These are phyloP conservation scores for Rousettus leschenaultii DNA, from an alignment of 2,113 vertebrate genomes.

Conservation along the genomic window DNA sequence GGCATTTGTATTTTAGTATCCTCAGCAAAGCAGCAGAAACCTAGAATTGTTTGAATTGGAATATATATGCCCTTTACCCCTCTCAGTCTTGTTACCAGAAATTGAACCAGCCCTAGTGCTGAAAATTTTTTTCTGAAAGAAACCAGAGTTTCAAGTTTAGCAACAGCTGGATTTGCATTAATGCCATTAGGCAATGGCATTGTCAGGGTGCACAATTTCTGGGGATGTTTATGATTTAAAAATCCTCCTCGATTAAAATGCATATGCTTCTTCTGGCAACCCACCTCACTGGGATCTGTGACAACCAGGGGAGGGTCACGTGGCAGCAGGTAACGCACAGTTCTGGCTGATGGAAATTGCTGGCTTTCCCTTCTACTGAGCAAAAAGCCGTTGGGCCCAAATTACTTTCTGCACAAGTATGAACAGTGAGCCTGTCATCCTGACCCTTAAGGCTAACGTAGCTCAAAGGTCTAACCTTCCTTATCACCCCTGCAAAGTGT, in stretches of 20 bases:
- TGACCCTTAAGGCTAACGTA: neutral
- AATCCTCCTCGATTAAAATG: neutral
- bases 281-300: neutral
- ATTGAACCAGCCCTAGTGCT: neutral
- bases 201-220: neutral
- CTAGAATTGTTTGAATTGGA: neutral
- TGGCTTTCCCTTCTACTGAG: neutral
- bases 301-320: neutral
- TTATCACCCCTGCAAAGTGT: neutral
- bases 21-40: neutral
- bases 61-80: neutral
- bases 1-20: neutral
- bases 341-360: neutral
- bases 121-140: neutral
- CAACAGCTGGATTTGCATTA: neutral
- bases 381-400: neutral
- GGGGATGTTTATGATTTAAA: neutral
- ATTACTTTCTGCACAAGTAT: slow-evolving; percentile 38
- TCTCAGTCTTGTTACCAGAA: neutral
- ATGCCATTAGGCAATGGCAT: neutral
- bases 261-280: accelerated
- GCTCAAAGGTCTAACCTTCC: slow-evolving; percentile 27
- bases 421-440: neutral
- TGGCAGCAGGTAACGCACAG: accelerated
- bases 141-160: neutral